A percentile compares a stretch with the other conserved stretches of the same genome.
Conservation (phyloP, 2,888 invertebrate genomes). For the Pinctada fucata region DNA sequence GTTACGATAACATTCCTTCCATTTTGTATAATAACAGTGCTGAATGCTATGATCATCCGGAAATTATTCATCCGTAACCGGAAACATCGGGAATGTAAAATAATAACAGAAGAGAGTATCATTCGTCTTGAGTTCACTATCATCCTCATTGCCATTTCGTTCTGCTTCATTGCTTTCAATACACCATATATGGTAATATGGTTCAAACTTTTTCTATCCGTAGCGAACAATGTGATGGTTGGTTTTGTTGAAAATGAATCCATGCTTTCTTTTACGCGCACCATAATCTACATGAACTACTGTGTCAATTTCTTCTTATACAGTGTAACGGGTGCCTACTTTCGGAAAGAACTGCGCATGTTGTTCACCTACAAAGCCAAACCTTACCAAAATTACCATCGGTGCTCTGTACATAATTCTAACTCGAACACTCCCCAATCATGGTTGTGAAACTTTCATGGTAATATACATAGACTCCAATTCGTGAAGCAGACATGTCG, state of each 20-base stretch:
- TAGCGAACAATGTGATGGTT: neutral
- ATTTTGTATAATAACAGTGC: conserved; percentile 66
- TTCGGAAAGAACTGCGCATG: conserved; percentile 65
- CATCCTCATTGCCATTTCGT: conserved; percentile 71
- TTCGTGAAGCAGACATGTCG: too few species aligned
- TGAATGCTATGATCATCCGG: conserved; percentile 71
- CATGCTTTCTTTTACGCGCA: conserved; percentile 59
- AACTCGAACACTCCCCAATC: conserved; percentile 52
- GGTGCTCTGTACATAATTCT: conserved; percentile 53
- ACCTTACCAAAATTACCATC: conserved; percentile 48
- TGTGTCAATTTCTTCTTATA: conserved; percentile 72
- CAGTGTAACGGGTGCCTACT: conserved; percentile 70
- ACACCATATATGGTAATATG: conserved; percentile 72
- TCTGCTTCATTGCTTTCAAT: conserved; percentile 71
- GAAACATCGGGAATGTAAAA: conserved; percentile 53
- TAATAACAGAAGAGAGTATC: conserved; percentile 65
- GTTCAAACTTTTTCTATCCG: conserved; percentile 54
- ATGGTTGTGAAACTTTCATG: neutral
- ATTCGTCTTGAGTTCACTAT: conserved; percentile 72
- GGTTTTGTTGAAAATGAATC: conserved; percentile 44
- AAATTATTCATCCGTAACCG: conserved; percentile 64
- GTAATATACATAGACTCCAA: neutral
- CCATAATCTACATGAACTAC: conserved; percentile 71
- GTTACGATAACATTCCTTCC: conserved; percentile 70
- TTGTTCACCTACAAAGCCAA: conserved; percentile 58